A percentile compares a stretch with the other conserved stretches of the same genome.
These are phyloP conservation scores for Eupsilia transversa DNA, from an alignment of 2,888 invertebrate genomes.

Conservation along the genomic window DNA sequence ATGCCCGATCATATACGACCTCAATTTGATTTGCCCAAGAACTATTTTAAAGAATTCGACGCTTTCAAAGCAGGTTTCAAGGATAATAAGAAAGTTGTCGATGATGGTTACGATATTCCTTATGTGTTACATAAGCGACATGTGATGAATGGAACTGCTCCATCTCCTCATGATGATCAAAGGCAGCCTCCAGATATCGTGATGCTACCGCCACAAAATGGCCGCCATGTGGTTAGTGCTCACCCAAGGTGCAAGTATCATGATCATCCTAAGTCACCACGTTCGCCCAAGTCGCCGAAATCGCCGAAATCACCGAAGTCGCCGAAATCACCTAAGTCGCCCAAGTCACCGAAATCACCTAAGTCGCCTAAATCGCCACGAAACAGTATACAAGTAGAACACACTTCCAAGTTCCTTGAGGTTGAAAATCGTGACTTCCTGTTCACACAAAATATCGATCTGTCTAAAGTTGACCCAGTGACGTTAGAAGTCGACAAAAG, in stretches of 20 bases:
- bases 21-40: slow-evolving; percentile 93
- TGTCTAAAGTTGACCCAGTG: slow-evolving; percentile 93
- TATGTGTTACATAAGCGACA: slow-evolving; percentile 96
- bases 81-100: slow-evolving; percentile 85
- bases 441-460: slow-evolving; percentile 94
- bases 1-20: slow-evolving; percentile 91
- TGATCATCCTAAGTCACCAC: slow-evolving; percentile 88
- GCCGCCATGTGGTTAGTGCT: slow-evolving; percentile 86
- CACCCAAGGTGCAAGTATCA: slow-evolving; percentile 88
- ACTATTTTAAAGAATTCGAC: slow-evolving; percentile 93
- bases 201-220: slow-evolving; percentile 87
- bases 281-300: slow-evolving; percentile 87
- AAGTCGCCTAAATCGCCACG: slow-evolving; percentile 91
- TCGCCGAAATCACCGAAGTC: slow-evolving; percentile 92
- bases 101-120: slow-evolving; percentile 94
- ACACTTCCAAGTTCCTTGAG: slow-evolving; percentile 86
- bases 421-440: slow-evolving; percentile 92
- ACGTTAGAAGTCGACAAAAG: slow-evolving; percentile 93
- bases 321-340: slow-evolving; percentile 92
- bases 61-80: slow-evolving; percentile 90
- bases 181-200: slow-evolving; percentile 86
- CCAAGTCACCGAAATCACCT: slow-evolving; percentile 90
- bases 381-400: slow-evolving; percentile 81
- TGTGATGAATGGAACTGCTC: slow-evolving; percentile 95
- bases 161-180: slow-evolving; percentile 88